Conservation (phyloP, 2,888 invertebrate genomes). For the Drosophila fulvimacula region DNA sequence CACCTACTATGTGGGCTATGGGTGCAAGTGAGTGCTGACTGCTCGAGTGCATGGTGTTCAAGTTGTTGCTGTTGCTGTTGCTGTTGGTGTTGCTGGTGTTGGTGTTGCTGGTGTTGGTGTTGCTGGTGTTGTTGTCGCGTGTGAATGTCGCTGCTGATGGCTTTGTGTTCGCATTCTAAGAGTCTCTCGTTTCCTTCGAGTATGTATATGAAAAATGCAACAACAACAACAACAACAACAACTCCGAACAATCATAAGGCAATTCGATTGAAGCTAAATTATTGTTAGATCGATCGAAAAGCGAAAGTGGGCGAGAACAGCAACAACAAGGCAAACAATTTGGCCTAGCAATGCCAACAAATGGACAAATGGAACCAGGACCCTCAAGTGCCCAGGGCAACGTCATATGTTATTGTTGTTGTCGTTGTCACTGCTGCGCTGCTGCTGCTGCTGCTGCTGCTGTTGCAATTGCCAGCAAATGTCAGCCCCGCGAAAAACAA, state of each 20-base stretch:
- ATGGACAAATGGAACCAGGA: slow-evolving; percentile 55
- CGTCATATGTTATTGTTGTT: slow-evolving; percentile 39
- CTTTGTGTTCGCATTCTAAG: slow-evolving; percentile 31
- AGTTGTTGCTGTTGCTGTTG: slow-evolving; percentile 25
- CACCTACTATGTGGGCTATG: slow-evolving; percentile 23
- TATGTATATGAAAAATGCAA: slow-evolving; percentile 34
- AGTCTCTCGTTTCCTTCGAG: slow-evolving; percentile 33
- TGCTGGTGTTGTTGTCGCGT: slow-evolving; percentile 40
- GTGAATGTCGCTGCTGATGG: slow-evolving; percentile 23
- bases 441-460: slow-evolving; percentile 6
- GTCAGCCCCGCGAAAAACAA: slow-evolving; percentile 64
- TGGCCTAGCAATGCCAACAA: slow-evolving; percentile 61
- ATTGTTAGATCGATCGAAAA: slow-evolving; percentile 83
- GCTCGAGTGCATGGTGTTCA: slow-evolving; percentile 13
- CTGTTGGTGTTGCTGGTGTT: slow-evolving; percentile 29
- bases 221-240: slow-evolving; percentile 34
- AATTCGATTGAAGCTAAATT: slow-evolving; percentile 73
- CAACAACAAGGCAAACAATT: slow-evolving; percentile 33
- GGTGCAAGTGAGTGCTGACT: neutral
- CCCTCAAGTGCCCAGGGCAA: slow-evolving; percentile 73
- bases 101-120: slow-evolving; percentile 22
- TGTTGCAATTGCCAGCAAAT: slow-evolving; percentile 28
- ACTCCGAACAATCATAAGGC: slow-evolving; percentile 56
- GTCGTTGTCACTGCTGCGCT: slow-evolving; percentile 5
- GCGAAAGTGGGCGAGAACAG: slow-evolving; percentile 63